Evolutionary conservation across 35 echinoderm and acorn worm genomes (phyloP), one percentile per base, ranked within the genome.

Genomic region (Hemicentrotus pulcherrimus): DNA sequence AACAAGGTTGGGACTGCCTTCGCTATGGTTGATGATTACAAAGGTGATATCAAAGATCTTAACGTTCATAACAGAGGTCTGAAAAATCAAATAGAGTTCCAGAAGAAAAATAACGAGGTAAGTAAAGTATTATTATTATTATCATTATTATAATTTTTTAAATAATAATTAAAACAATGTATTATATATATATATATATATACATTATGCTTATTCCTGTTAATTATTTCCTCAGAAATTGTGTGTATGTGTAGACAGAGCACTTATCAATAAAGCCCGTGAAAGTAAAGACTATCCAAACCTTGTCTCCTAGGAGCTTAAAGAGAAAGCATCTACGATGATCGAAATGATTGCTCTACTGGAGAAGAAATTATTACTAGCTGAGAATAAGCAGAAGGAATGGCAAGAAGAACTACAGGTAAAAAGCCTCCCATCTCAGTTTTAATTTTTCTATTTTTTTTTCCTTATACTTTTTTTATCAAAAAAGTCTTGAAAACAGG

Each of bases 261-360:
- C 35, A 41, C 35, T 41, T 41, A 41, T 41, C 35, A 3, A 41
- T 41, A 1, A 41, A 41, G 35, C 35, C 35, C 35, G 35, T 41
- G 35, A 0, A 41, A 41, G 35, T 41, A 41, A 41, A 41, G 50
- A 78, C 4, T 18, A 22, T 78, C 24, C 65, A 7, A 78, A 78
- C 28, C 65, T 28, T 78, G 0, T 3, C 65, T 28, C 52, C 65
- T 47, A 90, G 88, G 88, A 90, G 88, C 32, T 47, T 9, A 30
- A 90, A 18, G 46, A 31, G 88, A 90, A 90, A 47, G 88, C 46
- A 47, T 33, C 88, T 0, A 41, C 46, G 31, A 45, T 90, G 32
- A 93, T 46, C 8, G 91, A 93, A 47, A 93, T 93, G 91, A n/a
- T 93, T 13, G 91, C 50, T 50, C 48, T 93, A 10, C 11, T 93